Conservation (phyloP, 2,888 invertebrate species). For the Torymus tubicola region DNA sequence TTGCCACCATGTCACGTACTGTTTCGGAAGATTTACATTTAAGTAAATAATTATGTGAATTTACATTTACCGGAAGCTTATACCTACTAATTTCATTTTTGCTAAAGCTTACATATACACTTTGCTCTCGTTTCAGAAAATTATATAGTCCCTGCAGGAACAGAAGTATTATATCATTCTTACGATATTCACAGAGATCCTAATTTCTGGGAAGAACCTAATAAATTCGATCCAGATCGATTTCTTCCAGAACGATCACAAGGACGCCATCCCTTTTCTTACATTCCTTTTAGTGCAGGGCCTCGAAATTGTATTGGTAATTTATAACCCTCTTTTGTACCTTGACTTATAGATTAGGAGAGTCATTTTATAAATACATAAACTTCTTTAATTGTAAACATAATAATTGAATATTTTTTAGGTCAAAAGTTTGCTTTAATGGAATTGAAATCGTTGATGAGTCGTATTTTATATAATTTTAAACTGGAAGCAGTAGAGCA, state of each 20-base stretch:
- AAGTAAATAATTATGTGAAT: conserved; percentile 56
- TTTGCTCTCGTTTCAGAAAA: conserved; percentile 71
- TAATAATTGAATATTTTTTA: conserved; percentile 26
- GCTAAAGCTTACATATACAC: too few species aligned
- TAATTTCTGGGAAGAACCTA: conserved; percentile 81
- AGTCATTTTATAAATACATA: not conserved
- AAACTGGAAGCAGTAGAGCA: conserved; percentile 65
- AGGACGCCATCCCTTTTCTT: conserved; percentile 81
- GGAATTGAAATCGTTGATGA: conserved; percentile 66
- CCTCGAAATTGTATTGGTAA: conserved; percentile 84
- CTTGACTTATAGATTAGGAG: too few species aligned
- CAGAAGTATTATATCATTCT: conserved; percentile 78
- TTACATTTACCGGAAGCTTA: not conserved
- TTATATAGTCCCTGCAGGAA: conserved; percentile 78
- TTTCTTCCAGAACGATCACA: conserved; percentile 79
- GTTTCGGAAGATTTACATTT: conserved; percentile 78
- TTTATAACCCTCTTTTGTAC: not conserved
- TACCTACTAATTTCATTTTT: not conserved
- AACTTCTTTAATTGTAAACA: not conserved
- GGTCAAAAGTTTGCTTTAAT: conserved; percentile 67
- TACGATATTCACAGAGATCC: conserved; percentile 78
- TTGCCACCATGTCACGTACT: conserved; percentile 81
- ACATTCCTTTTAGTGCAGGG: conserved; percentile 84
- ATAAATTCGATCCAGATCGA: conserved; percentile 82
- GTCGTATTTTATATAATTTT: conserved; percentile 64